phyloP scores from a whole-genome alignment of 2,888 invertebrate species.

The Pachydiplax longipennis region DNA sequence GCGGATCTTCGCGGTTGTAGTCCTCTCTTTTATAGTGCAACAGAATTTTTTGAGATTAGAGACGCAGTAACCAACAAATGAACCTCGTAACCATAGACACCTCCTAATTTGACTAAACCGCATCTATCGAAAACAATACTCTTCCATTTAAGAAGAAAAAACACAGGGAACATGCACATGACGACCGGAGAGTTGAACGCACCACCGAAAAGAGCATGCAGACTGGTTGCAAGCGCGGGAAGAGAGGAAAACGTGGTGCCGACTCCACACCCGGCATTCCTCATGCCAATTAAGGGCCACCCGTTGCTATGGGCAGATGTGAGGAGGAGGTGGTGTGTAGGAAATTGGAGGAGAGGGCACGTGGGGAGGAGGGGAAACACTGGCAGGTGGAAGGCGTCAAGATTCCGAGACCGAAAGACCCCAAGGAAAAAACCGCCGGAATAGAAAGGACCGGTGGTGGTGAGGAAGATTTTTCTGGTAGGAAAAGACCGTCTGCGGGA shows the following conservation, averaged over 20 bases:
- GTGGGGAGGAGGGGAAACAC: neutral
- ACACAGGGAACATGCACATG: too few relatives aligned
- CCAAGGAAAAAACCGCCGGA: neutral
- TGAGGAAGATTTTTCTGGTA: neutral
- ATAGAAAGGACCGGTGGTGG: too few relatives aligned
- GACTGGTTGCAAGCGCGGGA: neutral
- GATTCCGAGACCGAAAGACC: constrained; percentile 9
- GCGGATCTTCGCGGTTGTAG: too few relatives aligned
- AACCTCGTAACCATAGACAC: too few relatives aligned
- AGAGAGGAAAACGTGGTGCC: neutral
- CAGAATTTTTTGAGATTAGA: too few relatives aligned
- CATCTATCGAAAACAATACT: too few relatives aligned
- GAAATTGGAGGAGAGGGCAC: neutral
- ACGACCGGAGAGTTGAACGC: too few relatives aligned
- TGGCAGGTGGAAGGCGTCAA: constrained; percentile 41
- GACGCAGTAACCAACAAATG: too few relatives aligned
- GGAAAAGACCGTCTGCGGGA: neutral
- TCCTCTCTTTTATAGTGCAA: too few relatives aligned
- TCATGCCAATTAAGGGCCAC: constrained; percentile 31
- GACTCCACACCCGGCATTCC: constrained; percentile 26
- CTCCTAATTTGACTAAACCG: too few relatives aligned
- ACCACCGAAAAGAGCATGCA: neutral
- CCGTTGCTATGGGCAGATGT: neutral
- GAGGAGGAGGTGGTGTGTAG: neutral
- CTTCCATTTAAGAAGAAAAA: too few relatives aligned